phyloP scores from a whole-genome alignment of 2,888 invertebrate species.

The Hetaerina titia region DNA sequence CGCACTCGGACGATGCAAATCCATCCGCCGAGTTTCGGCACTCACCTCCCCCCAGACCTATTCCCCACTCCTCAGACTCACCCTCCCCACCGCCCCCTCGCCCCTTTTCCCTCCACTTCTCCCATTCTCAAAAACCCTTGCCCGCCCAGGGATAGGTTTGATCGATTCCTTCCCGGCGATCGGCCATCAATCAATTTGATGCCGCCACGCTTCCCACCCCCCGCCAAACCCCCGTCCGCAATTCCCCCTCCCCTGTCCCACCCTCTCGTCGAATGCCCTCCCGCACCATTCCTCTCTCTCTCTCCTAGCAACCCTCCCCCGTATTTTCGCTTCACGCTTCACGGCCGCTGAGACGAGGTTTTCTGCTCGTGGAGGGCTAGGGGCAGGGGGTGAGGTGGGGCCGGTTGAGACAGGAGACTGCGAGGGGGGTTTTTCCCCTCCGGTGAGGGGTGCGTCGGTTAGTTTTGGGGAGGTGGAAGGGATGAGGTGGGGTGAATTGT shows the following conservation, averaged over 20 bases:
- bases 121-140: neutral
- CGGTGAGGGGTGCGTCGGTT: neutral
- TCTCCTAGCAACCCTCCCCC: neutral
- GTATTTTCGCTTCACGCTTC: slow-evolving; percentile 58
- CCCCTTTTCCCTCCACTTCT: slow-evolving; percentile 12
- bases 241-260: neutral
- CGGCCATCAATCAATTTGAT: slow-evolving; percentile 61
- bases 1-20: neutral
- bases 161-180: slow-evolving; percentile 62
- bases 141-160: slow-evolving; percentile 1
- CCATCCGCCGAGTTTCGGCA: neutral
- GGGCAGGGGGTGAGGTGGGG: neutral
- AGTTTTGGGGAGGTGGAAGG: neutral
- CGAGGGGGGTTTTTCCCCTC: neutral
- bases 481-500: neutral
- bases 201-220: neutral
- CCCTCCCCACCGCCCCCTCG: neutral
- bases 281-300: neutral
- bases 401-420: neutral
- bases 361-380: neutral
- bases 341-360: slow-evolving; percentile 10
- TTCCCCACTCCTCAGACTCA: no score
- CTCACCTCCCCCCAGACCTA: neutral
- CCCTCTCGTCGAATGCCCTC: neutral
- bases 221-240: neutral